phyloP scores from a whole-genome alignment of 2,888 invertebrate species.

The Xylota sylvarum region DNA sequence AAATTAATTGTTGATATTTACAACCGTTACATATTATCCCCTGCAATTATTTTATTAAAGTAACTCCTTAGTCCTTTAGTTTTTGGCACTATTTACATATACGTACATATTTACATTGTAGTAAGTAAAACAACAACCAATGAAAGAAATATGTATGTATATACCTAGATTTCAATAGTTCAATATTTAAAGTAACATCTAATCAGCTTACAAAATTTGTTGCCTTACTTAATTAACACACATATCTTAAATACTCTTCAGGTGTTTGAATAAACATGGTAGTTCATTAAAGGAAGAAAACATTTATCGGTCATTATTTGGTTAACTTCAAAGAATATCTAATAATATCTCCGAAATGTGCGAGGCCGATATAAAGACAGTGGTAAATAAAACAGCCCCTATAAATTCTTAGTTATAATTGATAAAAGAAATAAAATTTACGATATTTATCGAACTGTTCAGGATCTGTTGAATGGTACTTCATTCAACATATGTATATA shows the following conservation, averaged over 20 bases:
- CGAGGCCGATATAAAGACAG: conserved; percentile 8
- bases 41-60: no score
- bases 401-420: conserved; percentile 11
- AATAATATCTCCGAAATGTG: conserved; percentile 28
- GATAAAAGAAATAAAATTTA: conserved; percentile 25
- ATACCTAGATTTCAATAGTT: not conserved
- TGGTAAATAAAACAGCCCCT: conserved; percentile 35
- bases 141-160: no score
- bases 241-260: conserved; percentile 53
- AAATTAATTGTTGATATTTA: no score
- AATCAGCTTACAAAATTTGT: conserved; percentile 16
- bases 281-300: conserved; percentile 63
- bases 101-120: no score
- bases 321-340: conserved; percentile 58
- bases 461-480: no score
- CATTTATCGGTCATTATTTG: conserved; percentile 47
- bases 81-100: no score
- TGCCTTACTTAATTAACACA: conserved; percentile 27
- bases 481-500: no score
- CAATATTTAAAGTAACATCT: not conserved
- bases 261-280: conserved; percentile 55
- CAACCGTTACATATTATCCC: no score
- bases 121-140: no score
- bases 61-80: no score
- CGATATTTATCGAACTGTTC: not conserved